A percentile compares a stretch with the other conserved stretches of the same genome.
These are phyloP conservation scores for Aspidiotus destructor DNA, from an alignment of 2,888 invertebrate genomes.

Conservation along the genomic window DNA sequence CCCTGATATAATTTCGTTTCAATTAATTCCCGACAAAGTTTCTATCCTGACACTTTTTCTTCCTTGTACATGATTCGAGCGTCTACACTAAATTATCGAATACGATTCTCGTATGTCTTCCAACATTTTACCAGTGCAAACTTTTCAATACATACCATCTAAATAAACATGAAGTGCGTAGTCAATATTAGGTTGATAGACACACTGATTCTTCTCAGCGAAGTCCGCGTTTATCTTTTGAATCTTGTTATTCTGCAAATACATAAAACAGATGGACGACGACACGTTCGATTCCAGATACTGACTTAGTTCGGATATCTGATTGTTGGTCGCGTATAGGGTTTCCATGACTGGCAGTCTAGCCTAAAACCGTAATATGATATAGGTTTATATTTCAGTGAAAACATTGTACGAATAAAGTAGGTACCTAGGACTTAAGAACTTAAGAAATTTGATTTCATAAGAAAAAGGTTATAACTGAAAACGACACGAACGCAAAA, in stretches of 20 bases:
- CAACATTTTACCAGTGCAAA: too few species aligned
- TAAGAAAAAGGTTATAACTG: not conserved
- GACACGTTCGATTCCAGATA: slow-evolving; percentile 63
- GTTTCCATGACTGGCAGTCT: slow-evolving; percentile 66
- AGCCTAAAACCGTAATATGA: slow-evolving; percentile 49
- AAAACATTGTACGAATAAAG: too few species aligned
- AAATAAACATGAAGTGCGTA: slow-evolving; percentile 66
- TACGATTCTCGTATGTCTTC: too few species aligned
- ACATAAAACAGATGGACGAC: slow-evolving; percentile 69
- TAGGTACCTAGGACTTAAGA: too few species aligned
- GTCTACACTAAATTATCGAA: too few species aligned
- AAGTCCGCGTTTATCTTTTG: slow-evolving; percentile 61
- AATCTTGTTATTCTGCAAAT: slow-evolving; percentile 68
- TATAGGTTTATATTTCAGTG: too few species aligned
- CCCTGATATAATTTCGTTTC: too few species aligned
- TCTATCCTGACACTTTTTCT: too few species aligned
- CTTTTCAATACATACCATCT: slow-evolving; percentile 53
- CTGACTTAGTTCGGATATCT: slow-evolving; percentile 60
- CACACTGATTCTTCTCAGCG: slow-evolving; percentile 69
- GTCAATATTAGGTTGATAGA: slow-evolving; percentile 62
- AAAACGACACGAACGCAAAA: too few species aligned
- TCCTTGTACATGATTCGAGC: too few species aligned
- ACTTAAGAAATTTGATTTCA: not conserved
- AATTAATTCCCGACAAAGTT: too few species aligned
- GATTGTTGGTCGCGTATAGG: slow-evolving; percentile 66